Evolutionary conservation across 2,888 invertebrate species (phyloP).

Genomic region (Morpho achilles): DNA sequence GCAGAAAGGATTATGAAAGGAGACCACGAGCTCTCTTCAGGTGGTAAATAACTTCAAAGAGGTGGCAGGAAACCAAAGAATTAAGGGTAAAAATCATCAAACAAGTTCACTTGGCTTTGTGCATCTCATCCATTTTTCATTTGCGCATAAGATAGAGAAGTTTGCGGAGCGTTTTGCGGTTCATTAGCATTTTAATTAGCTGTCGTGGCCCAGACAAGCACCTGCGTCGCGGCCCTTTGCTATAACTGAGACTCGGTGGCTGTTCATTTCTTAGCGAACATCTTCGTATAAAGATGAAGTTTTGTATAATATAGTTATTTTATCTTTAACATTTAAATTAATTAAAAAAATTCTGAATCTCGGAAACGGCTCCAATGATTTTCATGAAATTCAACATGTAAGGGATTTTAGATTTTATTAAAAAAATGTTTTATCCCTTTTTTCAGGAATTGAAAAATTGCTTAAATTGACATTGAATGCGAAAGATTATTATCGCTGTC

Average conservation of each 20-base stretch:
- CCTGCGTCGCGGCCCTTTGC: slow-evolving; percentile 29
- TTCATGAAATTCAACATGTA: too few relatives aligned
- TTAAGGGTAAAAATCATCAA: not conserved
- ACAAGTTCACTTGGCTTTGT: slow-evolving; percentile 10
- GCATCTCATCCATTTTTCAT: slow-evolving; percentile 21
- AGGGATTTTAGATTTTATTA: too few relatives aligned
- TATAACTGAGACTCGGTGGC: slow-evolving; percentile 24
- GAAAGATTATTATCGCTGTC: too few relatives aligned
- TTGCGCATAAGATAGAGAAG: slow-evolving; percentile 13
- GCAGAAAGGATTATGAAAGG: too few relatives aligned
- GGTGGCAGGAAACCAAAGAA: not conserved
- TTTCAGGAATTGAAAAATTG: too few relatives aligned
- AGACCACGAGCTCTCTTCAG: too few relatives aligned
- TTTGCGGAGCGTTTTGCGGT: slow-evolving; percentile 33
- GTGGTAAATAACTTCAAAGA: too few relatives aligned
- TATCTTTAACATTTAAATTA: too few relatives aligned
- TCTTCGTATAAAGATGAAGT: slow-evolving; percentile 16
- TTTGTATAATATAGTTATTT: not conserved
- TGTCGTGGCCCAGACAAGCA: slow-evolving; percentile 37
- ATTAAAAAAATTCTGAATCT: too few relatives aligned
- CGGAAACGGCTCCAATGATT: too few relatives aligned
- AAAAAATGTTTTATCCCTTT: too few relatives aligned
- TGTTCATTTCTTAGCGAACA: slow-evolving; percentile 26
- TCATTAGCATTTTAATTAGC: slow-evolving; percentile 76
- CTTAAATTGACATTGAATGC: too few relatives aligned